These are phyloP conservation scores for Babylonia areolata DNA, from an alignment of 1,140 invertebrate genomes.

Conservation along the genomic window DNA sequence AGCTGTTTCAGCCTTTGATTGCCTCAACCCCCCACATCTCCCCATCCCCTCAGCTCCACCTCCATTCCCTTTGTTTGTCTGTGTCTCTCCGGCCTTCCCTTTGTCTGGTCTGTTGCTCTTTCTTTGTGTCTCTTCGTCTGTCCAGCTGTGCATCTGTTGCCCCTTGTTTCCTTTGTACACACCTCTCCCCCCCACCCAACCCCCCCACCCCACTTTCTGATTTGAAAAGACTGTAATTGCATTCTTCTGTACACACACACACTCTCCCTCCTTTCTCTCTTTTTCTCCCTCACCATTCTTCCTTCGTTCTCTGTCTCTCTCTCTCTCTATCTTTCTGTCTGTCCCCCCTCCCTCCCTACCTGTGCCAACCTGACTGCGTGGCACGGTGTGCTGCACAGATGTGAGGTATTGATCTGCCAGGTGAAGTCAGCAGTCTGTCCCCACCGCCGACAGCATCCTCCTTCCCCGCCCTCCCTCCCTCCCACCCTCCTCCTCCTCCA, in stretches of 20 bases:
- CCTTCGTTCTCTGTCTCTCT: background rate
- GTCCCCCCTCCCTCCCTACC: too few species aligned
- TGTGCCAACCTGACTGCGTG: background rate
- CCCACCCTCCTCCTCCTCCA: background rate
- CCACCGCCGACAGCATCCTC: background rate
- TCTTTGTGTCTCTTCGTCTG: too few species aligned
- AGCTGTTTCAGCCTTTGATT: too few species aligned
- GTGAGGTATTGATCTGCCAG: background rate
- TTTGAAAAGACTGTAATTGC: too few species aligned
- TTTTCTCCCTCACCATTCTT: background rate
- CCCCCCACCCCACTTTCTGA: too few species aligned
- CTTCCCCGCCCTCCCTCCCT: background rate
- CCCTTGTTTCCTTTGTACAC: too few species aligned
- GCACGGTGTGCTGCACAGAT: background rate
- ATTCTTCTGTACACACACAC: too few species aligned
- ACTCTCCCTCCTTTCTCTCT: background rate
- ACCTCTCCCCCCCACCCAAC: too few species aligned
- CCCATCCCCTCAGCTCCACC: too few species aligned
- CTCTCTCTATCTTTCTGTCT: background rate
- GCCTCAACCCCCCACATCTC: too few species aligned
- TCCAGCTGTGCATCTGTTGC: too few species aligned
- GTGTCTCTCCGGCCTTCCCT: background rate
- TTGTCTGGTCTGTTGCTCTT: too few species aligned
- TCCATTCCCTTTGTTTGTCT: background rate
- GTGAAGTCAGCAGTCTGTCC: background rate